These are phyloP conservation scores for Mus minutoides DNA, from an alignment of 2,797 vertebrate species.

Conservation along the genomic window DNA sequence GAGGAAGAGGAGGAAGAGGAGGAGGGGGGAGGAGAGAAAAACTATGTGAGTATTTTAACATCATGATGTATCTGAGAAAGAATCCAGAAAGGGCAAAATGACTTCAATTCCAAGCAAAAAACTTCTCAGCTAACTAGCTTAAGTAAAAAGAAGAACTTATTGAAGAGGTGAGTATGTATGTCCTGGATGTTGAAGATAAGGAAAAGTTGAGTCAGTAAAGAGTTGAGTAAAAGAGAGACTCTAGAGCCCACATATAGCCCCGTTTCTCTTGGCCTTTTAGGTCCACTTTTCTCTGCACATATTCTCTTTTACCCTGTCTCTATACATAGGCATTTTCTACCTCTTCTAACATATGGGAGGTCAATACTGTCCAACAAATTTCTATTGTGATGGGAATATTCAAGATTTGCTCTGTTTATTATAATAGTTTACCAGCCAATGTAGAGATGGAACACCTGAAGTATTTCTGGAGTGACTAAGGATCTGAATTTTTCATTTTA, in stretches of 20 bases:
- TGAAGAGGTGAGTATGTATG: not conserved
- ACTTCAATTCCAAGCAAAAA: slow-evolving; percentile 13
- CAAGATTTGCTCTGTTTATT: not conserved
- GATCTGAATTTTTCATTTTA: slow-evolving; percentile 48
- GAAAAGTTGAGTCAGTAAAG: not conserved
- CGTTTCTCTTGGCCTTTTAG: not conserved
- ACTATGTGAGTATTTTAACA: not conserved
- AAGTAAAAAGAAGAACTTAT: not conserved
- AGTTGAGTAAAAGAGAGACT: not conserved
- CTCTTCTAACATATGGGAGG: not conserved
- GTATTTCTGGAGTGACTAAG: not conserved
- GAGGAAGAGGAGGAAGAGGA: not conserved
- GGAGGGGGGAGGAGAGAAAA: not conserved
- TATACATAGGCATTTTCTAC: not conserved
- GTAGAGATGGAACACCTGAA: not conserved
- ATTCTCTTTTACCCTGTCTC: not conserved
- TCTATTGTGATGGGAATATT: not conserved
- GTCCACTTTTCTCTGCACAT: not conserved
- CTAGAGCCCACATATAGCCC: not conserved
- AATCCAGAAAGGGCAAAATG: not conserved
- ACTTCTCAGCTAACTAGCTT: not conserved
- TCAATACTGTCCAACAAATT: not conserved
- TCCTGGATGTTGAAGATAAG: not conserved
- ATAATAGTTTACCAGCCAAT: not conserved
- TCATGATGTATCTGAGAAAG: not conserved